These are phyloP conservation scores for Heterodera schachtii DNA, from an alignment of 1,140 invertebrate genomes.

Conservation along the genomic window DNA sequence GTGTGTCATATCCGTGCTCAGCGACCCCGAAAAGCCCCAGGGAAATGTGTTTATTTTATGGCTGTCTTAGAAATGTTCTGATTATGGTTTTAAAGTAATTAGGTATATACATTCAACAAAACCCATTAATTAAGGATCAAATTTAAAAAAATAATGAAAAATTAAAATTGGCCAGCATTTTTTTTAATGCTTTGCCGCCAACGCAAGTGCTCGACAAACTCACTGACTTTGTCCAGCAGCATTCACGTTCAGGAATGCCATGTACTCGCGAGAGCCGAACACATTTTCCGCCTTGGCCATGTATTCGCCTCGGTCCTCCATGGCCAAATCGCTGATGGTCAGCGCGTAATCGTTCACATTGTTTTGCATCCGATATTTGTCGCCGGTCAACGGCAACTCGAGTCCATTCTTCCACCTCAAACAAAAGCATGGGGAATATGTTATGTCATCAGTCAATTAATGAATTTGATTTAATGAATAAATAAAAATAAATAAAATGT, in stretches of 20 bases:
- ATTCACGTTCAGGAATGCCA: constrained; percentile 88
- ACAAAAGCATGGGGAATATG: neutral
- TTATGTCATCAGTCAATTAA: neutral
- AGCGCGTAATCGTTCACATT: constrained; percentile 93
- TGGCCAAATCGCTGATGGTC: constrained; percentile 89
- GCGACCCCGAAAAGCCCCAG: no score
- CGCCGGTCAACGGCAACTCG: constrained; percentile 85
- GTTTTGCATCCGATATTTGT: constrained; percentile 99
- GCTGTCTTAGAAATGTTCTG: no score
- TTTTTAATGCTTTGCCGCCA: no score
- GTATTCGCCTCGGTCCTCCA: constrained; percentile 94
- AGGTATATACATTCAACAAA: no score
- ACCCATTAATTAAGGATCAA: no score
- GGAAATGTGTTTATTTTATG: no score
- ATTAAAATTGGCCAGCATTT: no score
- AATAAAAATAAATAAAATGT: no score
- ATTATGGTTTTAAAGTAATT: no score
- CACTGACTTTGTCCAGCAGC: neutral
- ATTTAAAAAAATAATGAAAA: no score
- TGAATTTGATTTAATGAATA: neutral
- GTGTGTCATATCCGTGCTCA: no score
- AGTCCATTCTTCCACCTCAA: constrained; percentile 76
- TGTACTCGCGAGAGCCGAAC: constrained; percentile 92
- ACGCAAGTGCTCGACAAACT: constrained; percentile 3
- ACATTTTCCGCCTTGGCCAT: constrained; percentile 95